phyloP scores from a whole-genome alignment of 2,113 vertebrate species.

The Neolamprologus cancellatus region DNA sequence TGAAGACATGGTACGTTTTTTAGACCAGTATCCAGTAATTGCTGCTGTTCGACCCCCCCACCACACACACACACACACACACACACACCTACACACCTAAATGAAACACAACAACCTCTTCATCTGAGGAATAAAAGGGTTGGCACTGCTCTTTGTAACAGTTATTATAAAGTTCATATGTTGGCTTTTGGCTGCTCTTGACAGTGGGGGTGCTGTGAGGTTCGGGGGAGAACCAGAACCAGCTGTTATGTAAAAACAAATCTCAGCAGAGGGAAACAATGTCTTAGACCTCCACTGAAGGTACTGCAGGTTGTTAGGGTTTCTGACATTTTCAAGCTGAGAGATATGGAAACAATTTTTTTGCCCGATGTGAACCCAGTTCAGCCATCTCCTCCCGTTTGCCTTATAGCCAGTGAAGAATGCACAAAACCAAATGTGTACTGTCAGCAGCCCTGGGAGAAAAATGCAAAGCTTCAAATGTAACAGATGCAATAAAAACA shows the following conservation, averaged over 20 bases:
- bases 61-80: fast-evolving
- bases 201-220: background rate
- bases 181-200: constrained; percentile 43
- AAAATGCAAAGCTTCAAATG: background rate
- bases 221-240: constrained; percentile 52
- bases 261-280: constrained; percentile 33
- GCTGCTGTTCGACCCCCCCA: background rate
- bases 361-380: background rate
- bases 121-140: constrained; percentile 3
- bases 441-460: background rate
- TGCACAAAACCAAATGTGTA: background rate
- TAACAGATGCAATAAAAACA: background rate
- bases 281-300: constrained; percentile 34
- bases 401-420: background rate
- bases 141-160: constrained; percentile 14
- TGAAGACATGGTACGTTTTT: background rate
- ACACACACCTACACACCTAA: background rate
- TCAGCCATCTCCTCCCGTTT: constrained; percentile 11
- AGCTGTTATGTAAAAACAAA: constrained; percentile 61
- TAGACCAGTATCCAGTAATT: background rate
- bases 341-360: constrained; percentile 32
- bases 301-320: constrained; percentile 27
- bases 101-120: background rate
- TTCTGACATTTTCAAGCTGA: constrained; percentile 35
- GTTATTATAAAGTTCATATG: constrained; percentile 53